A percentile compares a stretch with the other conserved stretches of the same genome.
These are phyloP conservation scores for Nomada hirtipes DNA, from an alignment of 2,888 invertebrate genomes.

Conservation along the genomic window DNA sequence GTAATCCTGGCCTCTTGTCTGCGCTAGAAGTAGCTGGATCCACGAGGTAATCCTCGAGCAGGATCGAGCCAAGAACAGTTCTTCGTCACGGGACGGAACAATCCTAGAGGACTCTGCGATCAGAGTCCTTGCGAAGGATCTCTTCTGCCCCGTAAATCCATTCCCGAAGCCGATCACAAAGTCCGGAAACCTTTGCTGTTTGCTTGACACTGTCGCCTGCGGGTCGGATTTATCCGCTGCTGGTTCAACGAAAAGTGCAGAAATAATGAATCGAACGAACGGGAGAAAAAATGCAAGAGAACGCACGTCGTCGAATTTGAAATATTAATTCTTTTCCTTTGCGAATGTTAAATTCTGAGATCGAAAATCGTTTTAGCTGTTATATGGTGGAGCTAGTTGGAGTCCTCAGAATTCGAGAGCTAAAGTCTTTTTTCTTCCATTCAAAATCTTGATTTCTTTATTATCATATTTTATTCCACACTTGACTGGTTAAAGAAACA, in stretches of 20 bases:
- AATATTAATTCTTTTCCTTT: too few relatives aligned
- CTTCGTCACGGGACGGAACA: constrained; percentile 44
- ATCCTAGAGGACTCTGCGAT: constrained; percentile 54
- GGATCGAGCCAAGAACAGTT: constrained; percentile 35
- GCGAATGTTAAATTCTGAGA: too few relatives aligned
- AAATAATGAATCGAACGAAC: constrained; percentile 17
- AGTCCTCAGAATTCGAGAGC: too few relatives aligned
- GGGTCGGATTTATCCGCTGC: constrained; percentile 35
- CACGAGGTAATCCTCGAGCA: constrained; percentile 17
- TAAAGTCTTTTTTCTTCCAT: too few relatives aligned
- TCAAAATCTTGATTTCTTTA: too few relatives aligned
- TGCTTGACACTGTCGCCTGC: constrained; percentile 29
- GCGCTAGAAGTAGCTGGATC: constrained; percentile 2
- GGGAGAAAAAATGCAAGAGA: neutral
- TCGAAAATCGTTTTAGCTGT: too few relatives aligned
- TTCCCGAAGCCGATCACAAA: constrained; percentile 69
- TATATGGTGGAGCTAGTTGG: too few relatives aligned
- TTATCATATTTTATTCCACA: too few relatives aligned
- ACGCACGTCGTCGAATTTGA: too few relatives aligned
- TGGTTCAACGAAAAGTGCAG: constrained; percentile 21
- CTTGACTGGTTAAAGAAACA: too few relatives aligned
- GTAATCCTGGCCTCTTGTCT: constrained; percentile 27
- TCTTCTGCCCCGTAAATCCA: constrained; percentile 68
- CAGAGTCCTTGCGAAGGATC: constrained; percentile 55
- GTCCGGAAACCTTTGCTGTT: constrained; percentile 44